Percentiles rank a stretch among this genome's conserved stretches.
These are phyloP conservation scores for Diachasmimorpha longicaudata DNA, from an alignment of 1,140 invertebrate genomes.

Conservation along the genomic window DNA sequence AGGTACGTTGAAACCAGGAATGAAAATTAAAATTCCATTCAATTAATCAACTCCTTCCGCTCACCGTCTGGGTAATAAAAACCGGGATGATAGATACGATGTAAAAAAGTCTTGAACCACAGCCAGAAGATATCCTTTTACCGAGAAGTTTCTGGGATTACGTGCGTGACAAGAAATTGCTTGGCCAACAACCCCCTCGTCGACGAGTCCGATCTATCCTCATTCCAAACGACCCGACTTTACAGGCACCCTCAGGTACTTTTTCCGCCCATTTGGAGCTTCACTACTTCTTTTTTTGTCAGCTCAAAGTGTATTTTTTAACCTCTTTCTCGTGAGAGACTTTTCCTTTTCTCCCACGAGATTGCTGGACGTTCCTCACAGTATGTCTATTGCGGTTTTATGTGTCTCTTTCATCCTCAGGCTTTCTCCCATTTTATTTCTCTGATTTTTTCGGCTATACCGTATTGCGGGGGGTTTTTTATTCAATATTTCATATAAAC, in stretches of 20 bases:
- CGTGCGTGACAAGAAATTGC: constrained; percentile 6
- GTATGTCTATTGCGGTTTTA: background rate
- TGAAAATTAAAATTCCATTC: constrained; percentile 6
- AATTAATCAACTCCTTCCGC: constrained; percentile 6
- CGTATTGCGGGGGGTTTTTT: too few relatives aligned
- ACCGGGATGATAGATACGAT: background rate
- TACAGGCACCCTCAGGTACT: constrained; percentile 2
- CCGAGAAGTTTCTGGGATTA: background rate
- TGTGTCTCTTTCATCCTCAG: background rate
- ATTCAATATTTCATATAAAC: too few relatives aligned
- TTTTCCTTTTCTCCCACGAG: background rate
- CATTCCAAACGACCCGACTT: background rate
- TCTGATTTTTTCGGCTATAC: too few relatives aligned
- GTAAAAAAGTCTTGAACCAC: background rate
- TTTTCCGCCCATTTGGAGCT: background rate
- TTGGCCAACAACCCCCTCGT: constrained; percentile 4
- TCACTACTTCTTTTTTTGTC: background rate
- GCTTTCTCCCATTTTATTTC: background rate
- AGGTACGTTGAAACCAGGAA: background rate
- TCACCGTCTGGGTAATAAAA: background rate
- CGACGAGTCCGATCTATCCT: background rate
- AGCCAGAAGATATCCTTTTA: constrained; percentile 4
- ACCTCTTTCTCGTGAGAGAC: background rate
- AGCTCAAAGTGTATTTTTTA: background rate
- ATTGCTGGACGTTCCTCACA: background rate